Evolutionary conservation across 2,113 vertebrate species (phyloP).

Genomic region (Abramis brama): DNA sequence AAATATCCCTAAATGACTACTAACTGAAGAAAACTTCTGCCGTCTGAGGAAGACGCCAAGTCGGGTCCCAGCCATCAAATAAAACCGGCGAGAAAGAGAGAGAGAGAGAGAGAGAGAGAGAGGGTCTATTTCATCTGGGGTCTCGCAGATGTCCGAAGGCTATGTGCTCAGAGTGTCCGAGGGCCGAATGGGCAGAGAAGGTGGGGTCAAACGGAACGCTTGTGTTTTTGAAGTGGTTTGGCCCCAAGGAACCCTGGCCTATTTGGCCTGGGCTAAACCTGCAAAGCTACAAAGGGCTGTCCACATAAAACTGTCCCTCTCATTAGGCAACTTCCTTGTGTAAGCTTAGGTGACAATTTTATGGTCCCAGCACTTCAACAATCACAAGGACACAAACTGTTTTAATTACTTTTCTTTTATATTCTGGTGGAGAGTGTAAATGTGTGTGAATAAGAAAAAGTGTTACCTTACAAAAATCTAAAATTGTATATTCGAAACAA

Average conservation of each 20-base stretch:
- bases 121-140: slow-evolving; percentile 71
- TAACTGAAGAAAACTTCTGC: slow-evolving; percentile 72
- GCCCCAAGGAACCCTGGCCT: slow-evolving; percentile 75
- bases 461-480: background rate
- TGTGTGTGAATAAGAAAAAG: background rate
- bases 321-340: slow-evolving; percentile 82
- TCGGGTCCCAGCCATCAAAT: slow-evolving; percentile 78
- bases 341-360: slow-evolving; percentile 91
- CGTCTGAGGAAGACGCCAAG: slow-evolving; percentile 71
- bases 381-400: slow-evolving; percentile 74
- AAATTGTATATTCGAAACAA: background rate
- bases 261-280: slow-evolving; percentile 72
- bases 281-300: slow-evolving; percentile 80
- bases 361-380: slow-evolving; percentile 81
- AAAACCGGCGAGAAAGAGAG: slow-evolving; percentile 64
- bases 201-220: slow-evolving; percentile 75
- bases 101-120: slow-evolving; percentile 72
- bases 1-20: slow-evolving; percentile 84
- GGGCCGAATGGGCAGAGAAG: background rate
- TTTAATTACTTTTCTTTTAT: slow-evolving; percentile 75
- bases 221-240: slow-evolving; percentile 77
- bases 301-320: slow-evolving; percentile 85
- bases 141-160: slow-evolving; percentile 72
- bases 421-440: slow-evolving; percentile 25
- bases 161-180: slow-evolving; percentile 61